Conservation (phyloP, 1,140 invertebrate species). For the Leptopilina boulardi region DNA sequence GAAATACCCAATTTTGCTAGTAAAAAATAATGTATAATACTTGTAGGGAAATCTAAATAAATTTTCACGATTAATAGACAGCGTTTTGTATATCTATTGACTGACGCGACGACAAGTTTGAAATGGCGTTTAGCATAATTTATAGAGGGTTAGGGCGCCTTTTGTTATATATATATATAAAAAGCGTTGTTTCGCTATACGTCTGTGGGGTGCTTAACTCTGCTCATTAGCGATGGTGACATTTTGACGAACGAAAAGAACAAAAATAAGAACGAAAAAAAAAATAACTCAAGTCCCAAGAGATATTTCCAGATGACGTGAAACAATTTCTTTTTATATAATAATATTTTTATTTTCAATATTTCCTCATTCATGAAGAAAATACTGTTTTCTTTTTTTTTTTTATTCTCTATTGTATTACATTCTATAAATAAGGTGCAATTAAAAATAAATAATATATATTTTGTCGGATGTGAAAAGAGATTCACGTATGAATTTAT, state of each 20-base stretch:
- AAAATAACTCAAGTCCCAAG: background rate
- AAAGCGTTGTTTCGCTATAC: background rate
- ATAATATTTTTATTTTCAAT: background rate
- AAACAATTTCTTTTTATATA: background rate
- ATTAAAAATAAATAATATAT: too few relatives aligned
- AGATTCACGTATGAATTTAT: too few relatives aligned
- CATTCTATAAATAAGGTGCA: too few relatives aligned
- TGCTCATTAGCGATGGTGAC: constrained; percentile 12
- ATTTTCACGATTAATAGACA: too few relatives aligned
- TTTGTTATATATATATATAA: background rate
- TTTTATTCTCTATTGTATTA: too few relatives aligned
- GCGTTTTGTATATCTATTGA: background rate
- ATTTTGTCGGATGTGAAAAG: too few relatives aligned
- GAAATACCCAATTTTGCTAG: too few relatives aligned
- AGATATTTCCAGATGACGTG: background rate
- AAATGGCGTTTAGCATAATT: constrained; percentile 11
- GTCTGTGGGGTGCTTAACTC: background rate
- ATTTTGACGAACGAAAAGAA: constrained; percentile 1
- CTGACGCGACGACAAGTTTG: background rate
- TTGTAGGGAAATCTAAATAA: too few relatives aligned
- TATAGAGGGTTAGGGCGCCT: background rate
- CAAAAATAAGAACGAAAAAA: background rate
- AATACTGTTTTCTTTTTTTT: too few relatives aligned
- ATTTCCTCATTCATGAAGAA: background rate
- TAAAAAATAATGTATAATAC: too few relatives aligned